Evolutionary conservation across 2,797 vertebrate genomes (phyloP), one percentile per base, ranked within the genome.

Genomic region (Syndactyla subalaris): DNA sequence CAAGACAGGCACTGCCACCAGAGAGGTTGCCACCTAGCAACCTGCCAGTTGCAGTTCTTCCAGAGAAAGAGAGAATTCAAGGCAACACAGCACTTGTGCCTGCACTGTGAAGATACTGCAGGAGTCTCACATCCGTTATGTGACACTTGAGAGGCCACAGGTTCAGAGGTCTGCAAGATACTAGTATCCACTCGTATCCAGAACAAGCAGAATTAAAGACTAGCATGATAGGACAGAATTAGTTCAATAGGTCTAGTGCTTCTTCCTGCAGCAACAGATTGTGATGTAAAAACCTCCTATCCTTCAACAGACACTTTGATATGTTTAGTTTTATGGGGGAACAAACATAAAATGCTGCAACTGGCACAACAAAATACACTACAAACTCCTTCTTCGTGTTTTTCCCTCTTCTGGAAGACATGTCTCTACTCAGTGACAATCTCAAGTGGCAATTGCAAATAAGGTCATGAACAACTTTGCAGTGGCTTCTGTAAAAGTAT

Each of bases 71-170:
- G 27, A 74, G 45, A 65, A 7, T 20, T n/a, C 30, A 55, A 86
- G 36, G 62, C 58, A 86, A 62, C 11, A 51, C 27, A 59, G 26
- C 0, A 1, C 32, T 49, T n/a, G 8, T 23, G 58, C 19, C 41
- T 65, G 19, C 21, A 23, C n/a, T n/a, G 14, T 36, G 46, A 65
- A 86, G 62, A 29, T 11, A 49, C 19, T 43, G 27, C 52, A 75
- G 14, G 68, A 83, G 17, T 54, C 24, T 86, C 32, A 21, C 0
- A 0, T 23, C 16, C 63, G 5, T 30, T 20, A 24, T 0, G 5
- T n/a, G 18, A 77, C 18, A 38, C 45, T 80, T 48, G 52, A 39
- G 14, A 83, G 39, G 14, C 55, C 79, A 46, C 39, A 77, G 23
- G 24, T 34, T 91, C 78, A 61, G 49, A 78, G 32, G 21, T 72